Evolutionary conservation across 1,140 invertebrate species (phyloP), one percentile per base, ranked within the genome.

Genomic region (Dendroctonus valens): DNA sequence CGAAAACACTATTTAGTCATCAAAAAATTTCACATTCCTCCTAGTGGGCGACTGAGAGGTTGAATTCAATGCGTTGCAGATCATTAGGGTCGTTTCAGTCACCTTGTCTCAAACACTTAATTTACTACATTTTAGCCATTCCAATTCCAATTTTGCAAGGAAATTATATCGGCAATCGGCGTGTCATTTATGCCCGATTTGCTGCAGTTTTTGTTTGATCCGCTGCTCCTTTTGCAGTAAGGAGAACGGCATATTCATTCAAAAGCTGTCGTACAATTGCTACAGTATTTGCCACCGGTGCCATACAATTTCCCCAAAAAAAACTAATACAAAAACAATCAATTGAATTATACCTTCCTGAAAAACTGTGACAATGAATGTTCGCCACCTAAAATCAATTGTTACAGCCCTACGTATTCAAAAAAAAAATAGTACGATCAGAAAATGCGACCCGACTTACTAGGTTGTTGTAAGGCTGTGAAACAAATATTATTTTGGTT

Each of bases 401-500:
- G 50, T 64, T 55, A 38, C 50, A 54, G 61, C 39, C 51, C 46
- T 54, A 53, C 40, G 55, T 7, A 44, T 42, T 39, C 7, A 46
- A 55, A 57, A n/a, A 57, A 7, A 41, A 14, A 26, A 50, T n/a
- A n/a, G n/a, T n/a, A n/a, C n/a, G n/a, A n/a, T n/a, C n/a, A n/a
- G n/a, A 48, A 7, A 41, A 15, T 15, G 26, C 26, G 26, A 26
- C 26, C 26, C 26, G 26, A 26, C 26, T 26, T 54, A 3, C 14
- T 39, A 6, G 39, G 9, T 54, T 59, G 63, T 37, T 65, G 55
- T 65, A 38, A 41, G 55, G 63, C 63, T 65, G 63, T 65, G 63
- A 65, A 55, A 14, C 61, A 65, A 26, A 57, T 9, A 49, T 46
- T 26, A 26, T 26, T 41, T 49, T 48, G 62, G 62, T 65, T 65